Conservation (phyloP, 2,888 invertebrate species). For the Dyspetes luteomarginatus region DNA sequence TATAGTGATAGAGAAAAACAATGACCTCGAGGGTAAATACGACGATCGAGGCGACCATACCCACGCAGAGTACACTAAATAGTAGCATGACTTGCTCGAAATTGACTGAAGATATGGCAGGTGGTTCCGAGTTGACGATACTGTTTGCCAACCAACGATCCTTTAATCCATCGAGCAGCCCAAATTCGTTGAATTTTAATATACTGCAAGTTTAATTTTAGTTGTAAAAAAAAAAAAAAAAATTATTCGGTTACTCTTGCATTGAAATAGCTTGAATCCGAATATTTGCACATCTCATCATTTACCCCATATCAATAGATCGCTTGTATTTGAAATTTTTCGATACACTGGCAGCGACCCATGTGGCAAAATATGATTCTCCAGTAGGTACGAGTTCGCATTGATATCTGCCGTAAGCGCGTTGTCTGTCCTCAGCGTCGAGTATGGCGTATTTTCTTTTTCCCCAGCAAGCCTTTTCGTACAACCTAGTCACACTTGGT, state of each 20-base stretch:
- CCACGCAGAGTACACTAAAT: not conserved
- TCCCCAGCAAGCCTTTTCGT: slow-evolving; percentile 56
- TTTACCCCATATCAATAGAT: slow-evolving; percentile 70
- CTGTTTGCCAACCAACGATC: slow-evolving; percentile 41
- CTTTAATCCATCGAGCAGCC: slow-evolving; percentile 35
- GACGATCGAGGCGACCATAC: slow-evolving; percentile 1
- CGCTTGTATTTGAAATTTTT: slow-evolving; percentile 67
- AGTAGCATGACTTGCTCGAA: slow-evolving; percentile 16
- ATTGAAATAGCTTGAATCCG: not conserved
- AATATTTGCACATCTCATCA: not conserved
- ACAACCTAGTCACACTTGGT: slow-evolving; percentile 42
- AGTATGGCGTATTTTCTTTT: slow-evolving; percentile 42
- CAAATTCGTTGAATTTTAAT: slow-evolving; percentile 48
- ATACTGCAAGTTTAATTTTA: too few relatives aligned
- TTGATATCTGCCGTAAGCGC: slow-evolving; percentile 23
- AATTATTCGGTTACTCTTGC: too few relatives aligned
- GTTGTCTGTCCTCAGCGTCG: slow-evolving; percentile 57
- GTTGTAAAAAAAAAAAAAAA: too few relatives aligned
- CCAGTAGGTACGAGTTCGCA: slow-evolving; percentile 66
- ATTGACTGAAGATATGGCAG: not conserved
- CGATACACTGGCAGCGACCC: slow-evolving; percentile 66
- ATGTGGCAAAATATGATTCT: not conserved
- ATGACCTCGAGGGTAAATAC: slow-evolving; percentile 36
- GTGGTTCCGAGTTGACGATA: not conserved
- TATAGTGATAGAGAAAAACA: slow-evolving; percentile 2